Conservation (phyloP, 2,797 vertebrate species). For the Melanotaenia boesemani region DNA sequence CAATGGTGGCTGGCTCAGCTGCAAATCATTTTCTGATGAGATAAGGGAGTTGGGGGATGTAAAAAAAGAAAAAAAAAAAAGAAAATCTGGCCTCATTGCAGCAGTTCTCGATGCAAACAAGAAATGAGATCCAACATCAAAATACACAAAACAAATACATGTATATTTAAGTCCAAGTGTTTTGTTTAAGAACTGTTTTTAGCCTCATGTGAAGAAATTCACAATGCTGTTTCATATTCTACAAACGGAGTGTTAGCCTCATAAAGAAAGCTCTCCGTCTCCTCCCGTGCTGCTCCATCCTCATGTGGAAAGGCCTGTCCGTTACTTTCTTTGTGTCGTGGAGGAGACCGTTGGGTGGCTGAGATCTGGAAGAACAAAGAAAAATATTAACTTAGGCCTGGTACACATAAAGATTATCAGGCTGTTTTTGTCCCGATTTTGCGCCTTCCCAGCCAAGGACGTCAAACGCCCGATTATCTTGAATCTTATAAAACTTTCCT, state of each 20-base stretch:
- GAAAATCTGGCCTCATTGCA: neutral
- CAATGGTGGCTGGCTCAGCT: no score
- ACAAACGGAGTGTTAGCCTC: constrained; percentile 16
- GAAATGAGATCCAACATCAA: constrained; percentile 34
- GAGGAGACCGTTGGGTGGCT: constrained; percentile 18
- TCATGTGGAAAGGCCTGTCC: constrained; percentile 29
- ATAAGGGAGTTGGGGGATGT: no score
- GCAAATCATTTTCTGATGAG: no score
- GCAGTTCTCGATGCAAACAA: constrained; percentile 8
- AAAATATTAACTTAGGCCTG: no score
- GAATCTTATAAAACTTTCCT: no score
- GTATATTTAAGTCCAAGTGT: neutral
- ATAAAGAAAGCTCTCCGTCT: constrained; percentile 51
- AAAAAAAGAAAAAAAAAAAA: no score
- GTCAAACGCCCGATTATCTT: no score
- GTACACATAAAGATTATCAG: no score
- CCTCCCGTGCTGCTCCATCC: constrained; percentile 38
- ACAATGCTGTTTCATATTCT: constrained; percentile 77
- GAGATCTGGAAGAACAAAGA: constrained; percentile 40
- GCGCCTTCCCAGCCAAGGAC: no score
- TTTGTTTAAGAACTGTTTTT: neutral
- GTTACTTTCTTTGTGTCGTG: constrained; percentile 65
- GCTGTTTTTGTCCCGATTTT: no score
- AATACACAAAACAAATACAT: constrained; percentile 39
- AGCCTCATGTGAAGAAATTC: constrained; percentile 15